Conservation (phyloP, 2,797 vertebrate species). For the Brachyalestes nurse region DNA sequence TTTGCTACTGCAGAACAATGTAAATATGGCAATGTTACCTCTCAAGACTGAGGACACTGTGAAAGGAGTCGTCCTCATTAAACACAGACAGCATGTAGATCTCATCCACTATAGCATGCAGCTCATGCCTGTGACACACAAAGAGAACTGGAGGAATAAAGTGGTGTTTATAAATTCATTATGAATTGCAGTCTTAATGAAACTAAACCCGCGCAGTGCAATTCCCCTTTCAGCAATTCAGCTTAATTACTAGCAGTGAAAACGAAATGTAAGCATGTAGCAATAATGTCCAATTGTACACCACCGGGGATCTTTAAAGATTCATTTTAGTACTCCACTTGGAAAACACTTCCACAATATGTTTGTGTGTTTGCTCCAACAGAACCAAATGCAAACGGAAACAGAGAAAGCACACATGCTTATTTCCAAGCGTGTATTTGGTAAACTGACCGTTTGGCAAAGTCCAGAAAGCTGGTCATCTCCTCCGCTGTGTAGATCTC, state of each 20-base stretch:
- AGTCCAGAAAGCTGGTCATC: constrained; percentile 88
- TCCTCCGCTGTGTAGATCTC: constrained; percentile 88
- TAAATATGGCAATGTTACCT: constrained; percentile 76
- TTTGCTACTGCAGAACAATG: background rate
- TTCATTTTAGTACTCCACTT: constrained; percentile 8
- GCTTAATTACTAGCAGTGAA: constrained; percentile 44
- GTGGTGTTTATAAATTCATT: constrained; percentile 11
- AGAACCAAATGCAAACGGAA: background rate
- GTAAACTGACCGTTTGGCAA: constrained; percentile 89
- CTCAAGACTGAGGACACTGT: constrained; percentile 88
- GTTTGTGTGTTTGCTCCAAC: background rate
- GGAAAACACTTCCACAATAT: constrained; percentile 16
- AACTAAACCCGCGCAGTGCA: constrained; percentile 14
- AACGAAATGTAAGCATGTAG: constrained; percentile 12
- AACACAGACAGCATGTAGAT: constrained; percentile 97
- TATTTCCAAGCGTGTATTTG: background rate
- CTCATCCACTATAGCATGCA: constrained; percentile 94
- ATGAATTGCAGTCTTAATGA: constrained; percentile 44
- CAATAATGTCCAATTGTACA: constrained; percentile 28
- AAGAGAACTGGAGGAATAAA: background rate
- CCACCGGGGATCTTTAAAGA: constrained; percentile 26
- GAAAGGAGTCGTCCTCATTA: constrained; percentile 82
- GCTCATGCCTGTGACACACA: constrained; percentile 78
- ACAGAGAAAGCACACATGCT: background rate
- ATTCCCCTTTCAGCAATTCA: constrained; percentile 32